Percentiles rank a stretch among this genome's conserved stretches.
Conservation (phyloP, 2,888 invertebrate species). For the Dorcus hopei region DNA sequence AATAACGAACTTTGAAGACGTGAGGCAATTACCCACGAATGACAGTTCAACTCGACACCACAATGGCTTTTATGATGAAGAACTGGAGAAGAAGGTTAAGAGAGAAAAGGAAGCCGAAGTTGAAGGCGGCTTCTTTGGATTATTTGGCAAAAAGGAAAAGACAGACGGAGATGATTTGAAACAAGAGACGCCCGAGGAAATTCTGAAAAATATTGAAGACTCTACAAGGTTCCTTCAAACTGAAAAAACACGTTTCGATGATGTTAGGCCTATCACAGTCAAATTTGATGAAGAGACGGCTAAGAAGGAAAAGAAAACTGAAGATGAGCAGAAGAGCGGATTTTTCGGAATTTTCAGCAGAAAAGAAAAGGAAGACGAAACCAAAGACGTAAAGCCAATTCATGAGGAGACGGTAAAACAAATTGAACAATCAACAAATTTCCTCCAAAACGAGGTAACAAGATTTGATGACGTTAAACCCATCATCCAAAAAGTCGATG, state of each 20-base stretch:
- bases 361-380: conserved; percentile 27
- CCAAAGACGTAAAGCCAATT: conserved; percentile 9
- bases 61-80: not conserved
- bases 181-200: not conserved
- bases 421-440: conserved; percentile 30
- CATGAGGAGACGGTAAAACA: conserved; percentile 9
- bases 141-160: conserved; percentile 31
- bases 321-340: conserved; percentile 13
- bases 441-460: conserved; percentile 33
- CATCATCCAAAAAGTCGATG: not conserved
- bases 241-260: conserved; percentile 24
- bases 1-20: conserved; percentile 8
- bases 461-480: conserved; percentile 28
- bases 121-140: conserved; percentile 26
- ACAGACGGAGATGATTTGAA: conserved; percentile 1
- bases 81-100: conserved; percentile 20
- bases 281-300: not conserved
- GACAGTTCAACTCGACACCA: not conserved
- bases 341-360: conserved; percentile 32
- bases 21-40: not conserved
- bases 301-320: not conserved
- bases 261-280: conserved; percentile 18
- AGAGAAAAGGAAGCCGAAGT: conserved; percentile 8
- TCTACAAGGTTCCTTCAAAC: conserved; percentile 19
- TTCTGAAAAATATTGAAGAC: conserved; percentile 2